Evolutionary conservation across 2,797 vertebrate genomes (phyloP).

Genomic region (Vultur gryphus): DNA sequence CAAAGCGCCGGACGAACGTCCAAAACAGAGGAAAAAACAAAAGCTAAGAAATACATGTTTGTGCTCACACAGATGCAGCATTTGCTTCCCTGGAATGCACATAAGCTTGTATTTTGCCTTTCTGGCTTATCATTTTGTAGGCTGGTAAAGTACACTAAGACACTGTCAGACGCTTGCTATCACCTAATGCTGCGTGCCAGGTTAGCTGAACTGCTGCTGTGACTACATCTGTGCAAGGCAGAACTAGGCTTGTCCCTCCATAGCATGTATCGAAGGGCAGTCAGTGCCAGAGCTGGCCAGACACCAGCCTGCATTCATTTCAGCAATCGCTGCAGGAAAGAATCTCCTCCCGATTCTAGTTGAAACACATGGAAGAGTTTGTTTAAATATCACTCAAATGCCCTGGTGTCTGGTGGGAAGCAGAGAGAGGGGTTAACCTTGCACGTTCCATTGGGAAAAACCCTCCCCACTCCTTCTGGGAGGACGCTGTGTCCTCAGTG

Average conservation of each 20-base stretch:
- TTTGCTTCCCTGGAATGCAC: background rate
- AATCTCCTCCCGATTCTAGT: background rate
- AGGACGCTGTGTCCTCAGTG: background rate
- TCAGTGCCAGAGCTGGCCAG: background rate
- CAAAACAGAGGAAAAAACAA: background rate
- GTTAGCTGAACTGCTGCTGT: background rate
- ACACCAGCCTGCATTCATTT: background rate
- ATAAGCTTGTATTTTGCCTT: background rate
- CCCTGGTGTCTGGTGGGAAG: background rate
- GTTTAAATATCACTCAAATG: background rate
- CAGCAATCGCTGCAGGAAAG: background rate
- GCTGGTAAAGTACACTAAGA: background rate
- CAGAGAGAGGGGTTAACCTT: background rate
- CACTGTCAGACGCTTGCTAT: background rate
- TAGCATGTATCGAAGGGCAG: background rate
- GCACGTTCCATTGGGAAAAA: background rate
- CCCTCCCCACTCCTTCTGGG: background rate
- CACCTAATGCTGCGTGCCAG: accelerated
- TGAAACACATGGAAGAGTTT: background rate
- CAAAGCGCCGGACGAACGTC: background rate
- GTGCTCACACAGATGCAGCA: background rate
- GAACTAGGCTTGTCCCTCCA: background rate
- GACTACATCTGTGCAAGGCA: background rate
- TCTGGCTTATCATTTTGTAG: background rate
- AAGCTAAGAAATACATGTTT: background rate